Evolutionary conservation across 2,888 invertebrate genomes (phyloP), one percentile per base, ranked within the genome.

Genomic region (Dicyrtoma fusca): DNA sequence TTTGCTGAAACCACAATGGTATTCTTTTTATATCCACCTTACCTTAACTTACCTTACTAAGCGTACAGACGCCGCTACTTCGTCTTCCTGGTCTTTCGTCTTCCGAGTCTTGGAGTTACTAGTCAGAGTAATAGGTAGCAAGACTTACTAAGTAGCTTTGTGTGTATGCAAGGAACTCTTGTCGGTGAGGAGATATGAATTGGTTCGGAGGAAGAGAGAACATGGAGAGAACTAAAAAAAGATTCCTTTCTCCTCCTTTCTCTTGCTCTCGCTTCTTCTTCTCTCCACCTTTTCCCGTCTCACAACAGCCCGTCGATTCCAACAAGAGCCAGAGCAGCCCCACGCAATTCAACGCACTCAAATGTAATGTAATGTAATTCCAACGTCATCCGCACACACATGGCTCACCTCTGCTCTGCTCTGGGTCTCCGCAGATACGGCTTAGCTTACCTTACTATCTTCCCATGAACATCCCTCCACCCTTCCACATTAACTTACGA

Each of bases 1-100:
- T 65, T 65, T 65, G 51, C 53, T 65, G 17, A 65, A 53, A 65
- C 65, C 65, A 65, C 65, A 65, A 65, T 65, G 51, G 51, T 49
- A 51, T 53, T 65, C 51, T 65, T 53, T 63, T 63, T 63, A 63
- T 63, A 47, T 25, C 34, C 34, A 34, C 34, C 3, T 34, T 8
- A 34, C 34, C 34, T 34, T 34, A 34, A 34, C 34, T 34, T 34
- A 34, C 34, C 34, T 34, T 34, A 34, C 34, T 8, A n/a, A n/a
- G 34, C 34, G 34, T 34, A 34, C 34, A 34, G 4, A 34, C 34
- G 8, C 34, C 4, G 34, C 34, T 34, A 8, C 34, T 34, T 34
- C 8, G 4, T 34, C 34, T 34, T 34, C 34, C 34, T 34, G 4
- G 34, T 34, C 34, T 3, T n/a, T 34, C 34, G 34, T 34, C 34